Conservation (phyloP, 2,113 vertebrate genomes). For the Menidia beryllina region DNA sequence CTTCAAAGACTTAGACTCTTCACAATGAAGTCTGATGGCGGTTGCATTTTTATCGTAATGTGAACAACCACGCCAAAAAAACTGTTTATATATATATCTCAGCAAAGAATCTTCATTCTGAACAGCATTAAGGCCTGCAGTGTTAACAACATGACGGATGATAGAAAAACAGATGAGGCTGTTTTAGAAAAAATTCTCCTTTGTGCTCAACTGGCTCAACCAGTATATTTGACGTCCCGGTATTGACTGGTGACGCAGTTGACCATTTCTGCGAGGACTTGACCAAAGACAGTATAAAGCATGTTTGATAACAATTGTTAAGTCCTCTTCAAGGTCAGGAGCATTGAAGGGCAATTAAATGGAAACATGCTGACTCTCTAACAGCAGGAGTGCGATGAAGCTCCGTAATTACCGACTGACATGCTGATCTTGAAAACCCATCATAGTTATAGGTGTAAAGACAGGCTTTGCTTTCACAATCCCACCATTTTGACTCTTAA, state of each 20-base stretch:
- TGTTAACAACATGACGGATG: too few relatives aligned
- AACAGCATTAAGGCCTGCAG: too few relatives aligned
- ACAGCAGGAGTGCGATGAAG: slow-evolving; percentile 45
- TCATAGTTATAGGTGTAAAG: slow-evolving; percentile 44
- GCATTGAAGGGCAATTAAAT: slow-evolving; percentile 66
- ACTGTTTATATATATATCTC: too few relatives aligned
- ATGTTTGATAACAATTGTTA: slow-evolving; percentile 55
- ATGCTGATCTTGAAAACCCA: slow-evolving; percentile 36
- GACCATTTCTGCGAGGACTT: slow-evolving; percentile 17
- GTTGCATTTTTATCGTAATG: too few relatives aligned
- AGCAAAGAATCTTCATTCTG: too few relatives aligned
- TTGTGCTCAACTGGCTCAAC: background rate
- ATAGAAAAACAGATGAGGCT: background rate
- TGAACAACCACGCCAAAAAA: too few relatives aligned
- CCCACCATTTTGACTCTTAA: slow-evolving; percentile 25
- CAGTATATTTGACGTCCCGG: slow-evolving; percentile 13
- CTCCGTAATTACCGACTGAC: slow-evolving; percentile 58
- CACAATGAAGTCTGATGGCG: too few relatives aligned
- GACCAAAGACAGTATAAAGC: slow-evolving; percentile 28
- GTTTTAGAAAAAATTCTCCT: background rate
- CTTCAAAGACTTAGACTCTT: too few relatives aligned
- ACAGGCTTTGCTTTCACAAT: slow-evolving; percentile 25
- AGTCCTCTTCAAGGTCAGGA: slow-evolving; percentile 57
- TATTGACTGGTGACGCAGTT: slow-evolving; percentile 22
- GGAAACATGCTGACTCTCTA: slow-evolving; percentile 54